Percentiles rank a stretch among this genome's conserved stretches.
Evolutionary conservation across 2,888 invertebrate species (phyloP).

Genomic region (Drosophila niveifrons): DNA sequence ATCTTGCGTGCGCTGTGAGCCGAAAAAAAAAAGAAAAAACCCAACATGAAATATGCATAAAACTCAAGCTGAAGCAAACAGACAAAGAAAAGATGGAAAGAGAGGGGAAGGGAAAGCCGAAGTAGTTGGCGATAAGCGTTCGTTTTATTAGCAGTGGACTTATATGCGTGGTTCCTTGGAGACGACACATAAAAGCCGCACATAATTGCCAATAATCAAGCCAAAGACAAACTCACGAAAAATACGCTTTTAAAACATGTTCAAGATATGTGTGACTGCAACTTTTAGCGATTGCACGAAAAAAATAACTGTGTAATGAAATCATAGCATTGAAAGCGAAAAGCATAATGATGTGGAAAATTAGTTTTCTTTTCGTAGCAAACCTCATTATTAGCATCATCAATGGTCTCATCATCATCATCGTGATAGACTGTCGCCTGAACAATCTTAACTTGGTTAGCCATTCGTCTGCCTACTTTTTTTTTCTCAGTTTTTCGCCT

Average conservation of each 20-base stretch:
- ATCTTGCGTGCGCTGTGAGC: slow-evolving; percentile 22
- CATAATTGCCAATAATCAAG: slow-evolving; percentile 77
- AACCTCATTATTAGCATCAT: slow-evolving; percentile 8
- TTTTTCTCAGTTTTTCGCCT: slow-evolving; percentile 25
- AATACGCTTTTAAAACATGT: slow-evolving; percentile 9
- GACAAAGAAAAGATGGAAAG: not conserved
- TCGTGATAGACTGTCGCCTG: slow-evolving; percentile 33
- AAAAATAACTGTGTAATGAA: slow-evolving; percentile 21
- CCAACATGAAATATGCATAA: slow-evolving; percentile 31
- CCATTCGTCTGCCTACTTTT: slow-evolving; percentile 42
- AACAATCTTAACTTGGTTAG: slow-evolving; percentile 53
- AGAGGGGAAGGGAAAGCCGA: not conserved
- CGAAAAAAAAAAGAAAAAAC: slow-evolving; percentile 13
- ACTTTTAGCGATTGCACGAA: slow-evolving; percentile 36
- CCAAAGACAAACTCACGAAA: slow-evolving; percentile 26
- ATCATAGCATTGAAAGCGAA: slow-evolving; percentile 56
- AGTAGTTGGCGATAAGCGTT: slow-evolving; percentile 28
- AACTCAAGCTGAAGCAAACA: not conserved
- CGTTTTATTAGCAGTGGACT: slow-evolving; percentile 43
- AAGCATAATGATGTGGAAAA: slow-evolving; percentile 78
- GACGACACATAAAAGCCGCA: slow-evolving; percentile 53
- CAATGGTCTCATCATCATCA: slow-evolving; percentile 4
- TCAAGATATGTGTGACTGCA: slow-evolving; percentile 14
- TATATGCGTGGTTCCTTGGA: slow-evolving; percentile 26
- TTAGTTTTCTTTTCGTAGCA: slow-evolving; percentile 60